Percentiles rank a stretch among this genome's conserved stretches.
Evolutionary conservation across 2,888 invertebrate species (phyloP).

Genomic region (Augiades crinisus): DNA sequence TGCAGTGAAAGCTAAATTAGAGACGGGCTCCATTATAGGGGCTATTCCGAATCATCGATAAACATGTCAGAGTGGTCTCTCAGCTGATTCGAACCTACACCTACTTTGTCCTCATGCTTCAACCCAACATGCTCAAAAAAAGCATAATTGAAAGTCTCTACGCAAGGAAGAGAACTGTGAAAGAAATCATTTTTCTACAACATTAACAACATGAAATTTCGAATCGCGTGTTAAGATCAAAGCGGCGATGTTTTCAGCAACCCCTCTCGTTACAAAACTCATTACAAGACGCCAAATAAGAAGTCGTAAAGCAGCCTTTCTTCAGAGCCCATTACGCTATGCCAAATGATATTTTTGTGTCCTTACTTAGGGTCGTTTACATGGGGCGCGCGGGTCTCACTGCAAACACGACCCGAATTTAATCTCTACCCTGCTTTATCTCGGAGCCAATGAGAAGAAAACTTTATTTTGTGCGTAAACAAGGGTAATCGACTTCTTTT

Average conservation of each 20-base stretch:
- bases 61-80: too few species aligned
- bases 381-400: constrained; percentile 56
- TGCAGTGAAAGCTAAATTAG: too few species aligned
- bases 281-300: constrained; percentile 73
- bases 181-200: constrained; percentile 34
- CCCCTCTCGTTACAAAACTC: constrained; percentile 68
- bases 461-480: constrained; percentile 76
- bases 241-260: constrained; percentile 47
- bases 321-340: constrained; percentile 69
- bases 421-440: constrained; percentile 72
- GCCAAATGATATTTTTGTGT: constrained; percentile 75
- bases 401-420: constrained; percentile 71
- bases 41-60: too few species aligned
- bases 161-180: constrained; percentile 7
- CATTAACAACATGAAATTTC: constrained; percentile 36
- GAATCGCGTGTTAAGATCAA: constrained; percentile 55
- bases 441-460: constrained; percentile 69
- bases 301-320: constrained; percentile 73
- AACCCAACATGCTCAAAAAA: too few species aligned
- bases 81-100: too few species aligned
- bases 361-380: constrained; percentile 65
- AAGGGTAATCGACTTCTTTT: constrained; percentile 62
- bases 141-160: constrained; percentile 9
- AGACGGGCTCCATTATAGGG: too few species aligned
- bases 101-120: not conserved